Evolutionary conservation across 1,140 invertebrate species (phyloP).

Genomic region (Aethina tumida): DNA sequence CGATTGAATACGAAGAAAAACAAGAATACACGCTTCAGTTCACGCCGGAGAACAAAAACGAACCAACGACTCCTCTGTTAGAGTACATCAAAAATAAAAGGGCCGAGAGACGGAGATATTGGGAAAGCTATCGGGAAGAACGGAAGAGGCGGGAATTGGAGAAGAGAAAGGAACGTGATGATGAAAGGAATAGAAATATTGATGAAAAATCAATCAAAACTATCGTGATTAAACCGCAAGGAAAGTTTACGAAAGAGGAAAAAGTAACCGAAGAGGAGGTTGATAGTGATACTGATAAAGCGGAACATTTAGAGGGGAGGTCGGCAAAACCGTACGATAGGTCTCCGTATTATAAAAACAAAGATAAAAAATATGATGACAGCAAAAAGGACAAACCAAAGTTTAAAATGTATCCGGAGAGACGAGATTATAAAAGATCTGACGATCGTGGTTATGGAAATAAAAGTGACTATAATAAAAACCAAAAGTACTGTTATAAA

Average conservation of each 20-base stretch:
- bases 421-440: conserved; percentile 19
- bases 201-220: conserved; percentile 8
- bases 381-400: conserved; percentile 23
- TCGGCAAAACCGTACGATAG: conserved; percentile 16
- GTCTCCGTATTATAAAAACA: conserved; percentile 15
- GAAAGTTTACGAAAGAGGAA: conserved; percentile 20
- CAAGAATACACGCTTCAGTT: conserved; percentile 44
- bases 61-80: conserved; percentile 73
- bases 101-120: conserved; percentile 47
- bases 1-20: conserved; percentile 52
- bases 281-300: too few species aligned
- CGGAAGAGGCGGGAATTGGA: conserved; percentile 49
- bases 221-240: conserved; percentile 20
- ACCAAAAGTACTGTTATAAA: conserved; percentile 17
- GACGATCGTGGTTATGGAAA: conserved; percentile 21
- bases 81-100: conserved; percentile 78
- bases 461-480: conserved; percentile 19
- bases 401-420: conserved; percentile 23
- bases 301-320: conserved; percentile 17
- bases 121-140: conserved; percentile 61
- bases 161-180: conserved; percentile 39
- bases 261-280: conserved; percentile 19
- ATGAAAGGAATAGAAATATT: conserved; percentile 24
- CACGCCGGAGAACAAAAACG: conserved; percentile 40
- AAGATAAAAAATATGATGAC: conserved; percentile 29